Percentiles rank a stretch among this genome's conserved stretches.
These are phyloP conservation scores for Bellardia bayeri DNA, from an alignment of 2,888 invertebrate species.

Conservation along the genomic window DNA sequence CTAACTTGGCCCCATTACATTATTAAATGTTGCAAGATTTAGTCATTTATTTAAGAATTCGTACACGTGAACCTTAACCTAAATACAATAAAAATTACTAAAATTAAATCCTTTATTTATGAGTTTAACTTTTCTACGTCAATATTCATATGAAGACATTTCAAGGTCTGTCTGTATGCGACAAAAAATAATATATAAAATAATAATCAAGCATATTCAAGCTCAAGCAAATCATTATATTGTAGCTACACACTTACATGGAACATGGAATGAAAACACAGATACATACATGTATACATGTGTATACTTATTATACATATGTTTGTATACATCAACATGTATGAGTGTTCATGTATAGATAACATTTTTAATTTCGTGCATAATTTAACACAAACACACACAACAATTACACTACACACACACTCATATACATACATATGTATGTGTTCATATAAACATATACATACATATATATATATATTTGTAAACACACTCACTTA, in stretches of 20 bases:
- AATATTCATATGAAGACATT: conserved; percentile 32
- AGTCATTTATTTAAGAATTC: neutral
- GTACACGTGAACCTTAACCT: conserved; percentile 4
- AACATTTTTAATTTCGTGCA: conserved; percentile 67
- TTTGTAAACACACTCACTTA: neutral
- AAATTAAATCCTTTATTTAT: neutral
- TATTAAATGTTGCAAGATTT: neutral
- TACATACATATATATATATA: neutral
- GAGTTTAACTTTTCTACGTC: neutral
- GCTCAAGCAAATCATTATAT: neutral
- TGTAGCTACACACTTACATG: neutral
- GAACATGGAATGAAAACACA: neutral
- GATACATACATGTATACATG: neutral
- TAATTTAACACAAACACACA: conserved; percentile 57
- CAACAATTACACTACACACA: neutral
- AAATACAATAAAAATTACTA: neutral
- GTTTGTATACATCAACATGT: neutral
- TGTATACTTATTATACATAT: neutral
- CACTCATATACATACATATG: neutral
- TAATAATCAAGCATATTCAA: conserved; percentile 20
- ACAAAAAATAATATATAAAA: conserved; percentile 10
- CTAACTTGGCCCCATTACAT: neutral
- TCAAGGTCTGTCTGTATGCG: conserved; percentile 26
- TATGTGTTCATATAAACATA: neutral
- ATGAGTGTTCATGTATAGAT: conserved; percentile 58